A percentile compares a stretch with the other conserved stretches of the same genome.
These are phyloP conservation scores for Ceratitis capitata DNA, from an alignment of 1,140 invertebrate genomes.

Conservation along the genomic window DNA sequence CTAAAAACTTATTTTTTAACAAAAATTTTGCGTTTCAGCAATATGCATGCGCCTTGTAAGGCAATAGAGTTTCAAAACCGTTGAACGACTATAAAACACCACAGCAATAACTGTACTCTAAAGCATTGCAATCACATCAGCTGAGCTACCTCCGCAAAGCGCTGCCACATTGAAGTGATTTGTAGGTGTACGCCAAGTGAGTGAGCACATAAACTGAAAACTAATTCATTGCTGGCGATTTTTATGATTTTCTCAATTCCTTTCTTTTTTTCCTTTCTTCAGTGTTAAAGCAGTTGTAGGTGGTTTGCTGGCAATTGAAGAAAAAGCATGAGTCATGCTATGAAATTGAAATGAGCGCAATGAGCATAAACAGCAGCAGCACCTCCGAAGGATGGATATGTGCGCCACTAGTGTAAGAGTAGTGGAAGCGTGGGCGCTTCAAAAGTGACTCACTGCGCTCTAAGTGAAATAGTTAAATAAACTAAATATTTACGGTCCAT, in stretches of 20 bases:
- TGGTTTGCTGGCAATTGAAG: background rate
- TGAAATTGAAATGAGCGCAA: background rate
- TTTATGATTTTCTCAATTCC: background rate
- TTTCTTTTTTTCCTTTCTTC: background rate
- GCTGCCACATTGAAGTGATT: background rate
- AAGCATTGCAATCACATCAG: background rate
- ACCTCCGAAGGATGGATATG: background rate
- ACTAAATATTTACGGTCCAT: background rate
- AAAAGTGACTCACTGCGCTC: background rate
- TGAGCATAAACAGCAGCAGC: background rate
- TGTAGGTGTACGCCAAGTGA: background rate
- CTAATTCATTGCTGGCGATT: conserved; percentile 4
- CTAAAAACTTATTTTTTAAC: too few relatives aligned
- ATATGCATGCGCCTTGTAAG: background rate
- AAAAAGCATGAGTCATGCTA: conserved; percentile 2
- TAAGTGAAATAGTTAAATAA: background rate
- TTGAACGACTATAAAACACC: too few relatives aligned
- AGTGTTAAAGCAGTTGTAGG: background rate
- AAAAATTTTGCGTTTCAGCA: too few relatives aligned
- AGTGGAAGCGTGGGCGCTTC: background rate
- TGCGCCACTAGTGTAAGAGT: background rate
- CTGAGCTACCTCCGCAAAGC: background rate
- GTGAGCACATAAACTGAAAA: conserved; percentile 25
- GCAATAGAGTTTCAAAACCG: too few relatives aligned
- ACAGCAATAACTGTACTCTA: too few relatives aligned